Evolutionary conservation across 2,888 invertebrate genomes (phyloP), one percentile per base, ranked within the genome.

Genomic region (Cryptosula pallasiana): DNA sequence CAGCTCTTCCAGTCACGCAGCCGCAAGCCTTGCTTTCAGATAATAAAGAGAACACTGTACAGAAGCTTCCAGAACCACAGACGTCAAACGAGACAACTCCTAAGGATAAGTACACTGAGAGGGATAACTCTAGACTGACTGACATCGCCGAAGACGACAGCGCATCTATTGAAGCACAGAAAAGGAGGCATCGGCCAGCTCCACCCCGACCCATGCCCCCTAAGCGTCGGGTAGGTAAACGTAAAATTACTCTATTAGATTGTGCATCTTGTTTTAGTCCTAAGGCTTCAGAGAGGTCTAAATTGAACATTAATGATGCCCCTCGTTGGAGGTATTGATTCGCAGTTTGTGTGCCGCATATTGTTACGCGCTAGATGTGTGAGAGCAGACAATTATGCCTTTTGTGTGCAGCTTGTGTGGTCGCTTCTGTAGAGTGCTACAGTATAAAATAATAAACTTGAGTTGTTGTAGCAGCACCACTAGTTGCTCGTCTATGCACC

Each of bases 101-200:
- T 32, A 32, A 27, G 25, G 63, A 63, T 13, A 63, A 25, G 32
- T 63, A 29, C 27, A 63, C 32, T 29, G 27, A 20, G 9, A 5
- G 32, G 5, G 32, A 27, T 25, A 32, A 63, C 3, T 23, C 57
- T 57, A 57, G 5, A 57, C 5, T n/a, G 9, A 9, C 5, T 57
- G 57, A 57, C 16, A 13, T 57, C 5, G 9, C 32, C 34, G 27
- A 63, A 5, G 63, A 63, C 13, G 63, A 63, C 2, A 32, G 25
- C 9, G 32, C 3, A 32, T 25, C 9, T 32, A 27, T 27, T 25
- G 63, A 70, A 5, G 35, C 32, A 32, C 35, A 70, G 88, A 91
- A 91, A 75, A 87, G 90, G 71, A 88, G 90, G 76, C 93, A 93
- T 80, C 92, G 92, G 0, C 92, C 91, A 0, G 93, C 93, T 0